phyloP scores from a whole-genome alignment of 2,797 vertebrate species.

The Hirundo rustica region DNA sequence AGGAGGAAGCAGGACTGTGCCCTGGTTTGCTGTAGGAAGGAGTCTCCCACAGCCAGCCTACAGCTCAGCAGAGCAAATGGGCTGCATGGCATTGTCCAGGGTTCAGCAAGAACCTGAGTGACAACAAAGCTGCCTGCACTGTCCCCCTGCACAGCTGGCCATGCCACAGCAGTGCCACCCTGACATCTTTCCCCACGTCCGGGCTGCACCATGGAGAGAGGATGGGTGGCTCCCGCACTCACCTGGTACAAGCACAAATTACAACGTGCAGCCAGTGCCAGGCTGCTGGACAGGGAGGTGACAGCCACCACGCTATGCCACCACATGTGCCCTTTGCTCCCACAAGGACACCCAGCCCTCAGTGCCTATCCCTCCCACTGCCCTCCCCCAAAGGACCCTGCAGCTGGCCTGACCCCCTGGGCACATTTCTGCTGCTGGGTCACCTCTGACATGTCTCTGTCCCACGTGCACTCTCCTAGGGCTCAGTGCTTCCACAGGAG shows the following conservation, averaged over 20 bases:
- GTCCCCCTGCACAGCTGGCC: background rate
- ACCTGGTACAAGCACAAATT: background rate
- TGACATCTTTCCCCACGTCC: rapidly evolving
- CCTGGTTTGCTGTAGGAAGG: background rate
- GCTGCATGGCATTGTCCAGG: rapidly evolving
- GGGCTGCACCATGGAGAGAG: rapidly evolving
- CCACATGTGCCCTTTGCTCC: rapidly evolving
- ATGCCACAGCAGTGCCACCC: background rate
- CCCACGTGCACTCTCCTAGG: rapidly evolving
- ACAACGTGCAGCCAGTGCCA: background rate
- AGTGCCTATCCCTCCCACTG: background rate
- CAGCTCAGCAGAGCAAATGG: background rate
- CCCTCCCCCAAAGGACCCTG: background rate
- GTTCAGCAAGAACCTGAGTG: background rate
- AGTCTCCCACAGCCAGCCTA: background rate
- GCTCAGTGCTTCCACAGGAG: rapidly evolving
- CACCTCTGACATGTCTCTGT: background rate
- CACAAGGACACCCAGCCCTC: rapidly evolving
- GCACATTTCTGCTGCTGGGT: background rate
- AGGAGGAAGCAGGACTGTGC: background rate
- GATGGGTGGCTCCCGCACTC: background rate
- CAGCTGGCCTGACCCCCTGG: background rate
- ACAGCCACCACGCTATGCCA: rapidly evolving
- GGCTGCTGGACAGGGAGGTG: background rate
- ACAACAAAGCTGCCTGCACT: background rate